phyloP scores from a whole-genome alignment of 2,888 invertebrate species.

The Callyntrura guangdongensis region DNA sequence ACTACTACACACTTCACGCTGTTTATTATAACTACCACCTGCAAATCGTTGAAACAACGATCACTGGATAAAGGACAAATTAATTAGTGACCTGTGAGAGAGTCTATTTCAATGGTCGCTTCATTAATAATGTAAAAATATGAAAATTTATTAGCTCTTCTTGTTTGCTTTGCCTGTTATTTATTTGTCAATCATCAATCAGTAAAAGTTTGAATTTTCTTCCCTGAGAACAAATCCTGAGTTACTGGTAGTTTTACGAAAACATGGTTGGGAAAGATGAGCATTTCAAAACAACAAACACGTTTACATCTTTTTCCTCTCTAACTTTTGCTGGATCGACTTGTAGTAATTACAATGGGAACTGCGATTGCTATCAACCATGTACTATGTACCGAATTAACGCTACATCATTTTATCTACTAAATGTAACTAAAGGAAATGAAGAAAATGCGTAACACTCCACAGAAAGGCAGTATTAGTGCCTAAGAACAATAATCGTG shows the following conservation, averaged over 20 bases:
- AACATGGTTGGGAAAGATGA: no score
- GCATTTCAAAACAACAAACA: no score
- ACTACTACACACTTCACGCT: constrained; percentile 1
- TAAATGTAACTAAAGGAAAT: no score
- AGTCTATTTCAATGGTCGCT: constrained; percentile 15
- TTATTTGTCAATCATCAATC: constrained; percentile 41
- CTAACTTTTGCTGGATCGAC: background rate
- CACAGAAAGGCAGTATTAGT: no score
- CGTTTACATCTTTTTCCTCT: background rate
- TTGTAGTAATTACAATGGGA: background rate
- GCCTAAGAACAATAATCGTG: no score
- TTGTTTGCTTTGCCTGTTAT: constrained; percentile 25
- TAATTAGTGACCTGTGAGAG: constrained; percentile 24
- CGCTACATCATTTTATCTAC: no score
- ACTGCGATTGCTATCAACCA: no score
- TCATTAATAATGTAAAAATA: constrained; percentile 63
- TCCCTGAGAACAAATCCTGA: no score
- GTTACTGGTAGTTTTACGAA: no score
- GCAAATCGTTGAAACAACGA: background rate
- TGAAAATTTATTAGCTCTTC: constrained; percentile 2
- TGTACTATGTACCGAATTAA: no score
- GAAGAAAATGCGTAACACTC: no score
- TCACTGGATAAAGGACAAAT: constrained; percentile 45
- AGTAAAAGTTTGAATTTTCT: background rate
- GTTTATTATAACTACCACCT: constrained; percentile 4